Conservation (phyloP, 2,888 invertebrate species). For the Scrobipalpa atriplicella region DNA sequence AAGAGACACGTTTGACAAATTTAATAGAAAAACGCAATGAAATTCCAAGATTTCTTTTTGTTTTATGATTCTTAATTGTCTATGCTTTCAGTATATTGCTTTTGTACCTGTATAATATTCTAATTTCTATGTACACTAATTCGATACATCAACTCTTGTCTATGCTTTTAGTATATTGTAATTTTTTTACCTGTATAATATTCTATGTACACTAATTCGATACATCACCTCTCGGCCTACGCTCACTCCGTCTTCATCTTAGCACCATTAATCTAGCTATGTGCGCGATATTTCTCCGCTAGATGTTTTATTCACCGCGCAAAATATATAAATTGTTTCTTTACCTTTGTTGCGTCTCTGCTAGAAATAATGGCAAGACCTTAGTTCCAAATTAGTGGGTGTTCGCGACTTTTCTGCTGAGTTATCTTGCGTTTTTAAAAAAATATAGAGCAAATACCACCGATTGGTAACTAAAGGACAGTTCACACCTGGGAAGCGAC, state of each 20-base stretch:
- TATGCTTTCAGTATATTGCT: too few species aligned
- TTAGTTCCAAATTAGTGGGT: constrained; percentile 14
- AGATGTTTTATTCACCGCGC: constrained; percentile 62
- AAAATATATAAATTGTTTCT: constrained; percentile 59
- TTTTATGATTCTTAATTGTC: too few species aligned
- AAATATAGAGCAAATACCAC: too few species aligned
- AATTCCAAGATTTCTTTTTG: too few species aligned
- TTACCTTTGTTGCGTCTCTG: constrained; percentile 37
- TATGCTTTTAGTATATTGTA: constrained; percentile 29
- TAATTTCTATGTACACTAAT: not conserved
- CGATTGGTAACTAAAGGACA: too few species aligned
- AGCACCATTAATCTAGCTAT: constrained; percentile 67
- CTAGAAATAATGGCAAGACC: constrained; percentile 1
- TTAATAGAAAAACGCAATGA: too few species aligned
- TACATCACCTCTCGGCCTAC: constrained; percentile 41
- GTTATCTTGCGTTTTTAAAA: too few species aligned
- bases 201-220: not conserved
- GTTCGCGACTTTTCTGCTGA: not conserved
- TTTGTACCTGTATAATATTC: too few species aligned
- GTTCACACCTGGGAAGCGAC: too few species aligned
- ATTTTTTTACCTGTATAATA: not conserved
- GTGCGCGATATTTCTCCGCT: constrained; percentile 65
- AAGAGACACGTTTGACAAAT: too few species aligned
- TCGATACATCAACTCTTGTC: constrained; percentile 39
- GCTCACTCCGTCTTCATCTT: constrained; percentile 53